Evolutionary conservation across 2,797 vertebrate species (phyloP), one percentile per base, ranked within the genome.

Genomic region (Phalanger gymnotis): DNA sequence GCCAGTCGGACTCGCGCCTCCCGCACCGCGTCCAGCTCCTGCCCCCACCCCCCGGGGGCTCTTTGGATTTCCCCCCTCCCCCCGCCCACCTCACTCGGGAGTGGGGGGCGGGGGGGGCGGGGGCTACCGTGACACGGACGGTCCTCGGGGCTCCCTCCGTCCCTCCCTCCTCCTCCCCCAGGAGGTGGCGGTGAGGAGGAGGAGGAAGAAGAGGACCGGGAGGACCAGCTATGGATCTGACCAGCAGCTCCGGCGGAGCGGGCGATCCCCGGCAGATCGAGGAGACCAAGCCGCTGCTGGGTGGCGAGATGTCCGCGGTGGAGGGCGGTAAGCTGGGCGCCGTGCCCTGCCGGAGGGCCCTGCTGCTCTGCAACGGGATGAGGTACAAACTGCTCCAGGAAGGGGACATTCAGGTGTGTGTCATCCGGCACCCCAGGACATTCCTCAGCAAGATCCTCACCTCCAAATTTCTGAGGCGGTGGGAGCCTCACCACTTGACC

Each of bases 371-470:
- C 99, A 99, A 99, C 97, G 99, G 99, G 94, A 99, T 99, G 99
- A 99, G 99, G 92, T 99, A 99, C 99, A 99, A 99, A 98, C 99
- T 99, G 97, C 99, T 99, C 96, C 99, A 99, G 98, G 99, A 99
- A 97, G 99, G 99, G 90, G 99, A 99, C 99, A 99, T 99, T 98
- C 99, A 99, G 99, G 99, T 99, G 98, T 99, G 99, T 98, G 99
- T 99, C 98, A 99, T 99, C 96, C 99, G 99, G 96, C 99, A 99
- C 99, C 99, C 99, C 55, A 99, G 99, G 98, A 99, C 99, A 98
- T 99, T 99, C 98, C 99, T 99, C 98, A 99, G 99, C 99, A 99
- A 99, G 99, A 99, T 99, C 98, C 99, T 99, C 99, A 99, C 99
- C 98, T 99, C 99, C 98, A 99, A 99, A 98, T 99, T 99, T 98